Conservation (phyloP, 2,888 invertebrate species). For the Noctua janthe region DNA sequence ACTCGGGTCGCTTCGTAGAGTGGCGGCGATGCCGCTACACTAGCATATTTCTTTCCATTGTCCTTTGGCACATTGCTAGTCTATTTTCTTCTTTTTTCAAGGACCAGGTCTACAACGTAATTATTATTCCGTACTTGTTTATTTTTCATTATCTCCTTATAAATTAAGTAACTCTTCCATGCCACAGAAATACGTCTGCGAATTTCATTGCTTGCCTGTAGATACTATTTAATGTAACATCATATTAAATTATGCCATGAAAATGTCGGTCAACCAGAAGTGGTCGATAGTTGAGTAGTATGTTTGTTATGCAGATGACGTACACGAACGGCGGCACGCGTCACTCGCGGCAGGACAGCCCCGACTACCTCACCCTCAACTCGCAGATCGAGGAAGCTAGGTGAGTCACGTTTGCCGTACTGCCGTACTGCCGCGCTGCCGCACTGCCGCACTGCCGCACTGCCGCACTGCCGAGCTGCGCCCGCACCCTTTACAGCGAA, state of each 20-base stretch:
- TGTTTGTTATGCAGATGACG: constrained; percentile 72
- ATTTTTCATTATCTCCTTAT: no score
- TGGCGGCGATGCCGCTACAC: no score
- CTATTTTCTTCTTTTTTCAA: no score
- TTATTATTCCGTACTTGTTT: no score
- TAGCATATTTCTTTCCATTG: no score
- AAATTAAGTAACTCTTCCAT: no score
- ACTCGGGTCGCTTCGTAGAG: no score
- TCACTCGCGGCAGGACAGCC: constrained; percentile 89
- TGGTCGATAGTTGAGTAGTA: not conserved
- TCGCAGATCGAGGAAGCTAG: constrained; percentile 94
- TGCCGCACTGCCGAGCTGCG: not conserved
- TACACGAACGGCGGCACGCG: constrained; percentile 85
- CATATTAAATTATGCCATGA: not conserved
- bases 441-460: constrained; percentile 57
- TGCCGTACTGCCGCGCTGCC: constrained; percentile 58
- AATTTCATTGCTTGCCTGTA: no score
- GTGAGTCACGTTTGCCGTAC: constrained; percentile 80
- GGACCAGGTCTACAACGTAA: no score
- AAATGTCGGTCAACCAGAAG: not conserved
- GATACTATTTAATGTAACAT: not conserved
- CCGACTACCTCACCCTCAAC: constrained; percentile 93
- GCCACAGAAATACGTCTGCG: no score
- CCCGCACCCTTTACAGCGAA: not conserved
- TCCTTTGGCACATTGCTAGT: no score